Evolutionary conservation across 2,888 invertebrate species (phyloP).

Genomic region (Himalopsyche anomala): DNA sequence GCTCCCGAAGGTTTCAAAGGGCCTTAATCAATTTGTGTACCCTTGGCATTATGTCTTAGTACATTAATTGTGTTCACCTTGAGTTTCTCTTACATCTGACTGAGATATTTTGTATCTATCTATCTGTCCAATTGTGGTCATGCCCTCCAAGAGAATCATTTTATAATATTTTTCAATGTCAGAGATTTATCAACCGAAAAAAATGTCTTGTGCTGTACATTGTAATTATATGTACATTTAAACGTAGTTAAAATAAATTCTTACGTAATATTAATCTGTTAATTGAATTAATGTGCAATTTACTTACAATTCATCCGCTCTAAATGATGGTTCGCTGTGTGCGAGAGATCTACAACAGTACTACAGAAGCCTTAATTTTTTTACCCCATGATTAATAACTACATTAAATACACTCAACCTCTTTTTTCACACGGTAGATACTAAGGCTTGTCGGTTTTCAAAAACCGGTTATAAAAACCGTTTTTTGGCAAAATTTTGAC

Average conservation of each 20-base stretch:
- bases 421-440: no score
- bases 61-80: conserved; percentile 18
- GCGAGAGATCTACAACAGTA: no score
- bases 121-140: not conserved
- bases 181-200: not conserved
- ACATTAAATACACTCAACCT: no score
- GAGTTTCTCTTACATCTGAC: conserved; percentile 20
- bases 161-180: conserved; percentile 24
- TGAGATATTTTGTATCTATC: not conserved
- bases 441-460: no score
- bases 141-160: not conserved
- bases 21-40: not conserved
- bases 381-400: no score
- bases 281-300: no score
- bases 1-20: not conserved
- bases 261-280: not conserved
- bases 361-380: no score
- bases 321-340: no score
- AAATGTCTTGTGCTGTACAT: not conserved
- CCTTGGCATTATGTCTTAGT: conserved; percentile 40
- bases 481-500: no score
- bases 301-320: no score
- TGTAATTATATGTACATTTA: conserved; percentile 11
- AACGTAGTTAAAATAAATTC: not conserved
- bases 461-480: no score